These are phyloP conservation scores for Cyclina sinensis DNA, from an alignment of 1,140 invertebrate species.

Conservation along the genomic window DNA sequence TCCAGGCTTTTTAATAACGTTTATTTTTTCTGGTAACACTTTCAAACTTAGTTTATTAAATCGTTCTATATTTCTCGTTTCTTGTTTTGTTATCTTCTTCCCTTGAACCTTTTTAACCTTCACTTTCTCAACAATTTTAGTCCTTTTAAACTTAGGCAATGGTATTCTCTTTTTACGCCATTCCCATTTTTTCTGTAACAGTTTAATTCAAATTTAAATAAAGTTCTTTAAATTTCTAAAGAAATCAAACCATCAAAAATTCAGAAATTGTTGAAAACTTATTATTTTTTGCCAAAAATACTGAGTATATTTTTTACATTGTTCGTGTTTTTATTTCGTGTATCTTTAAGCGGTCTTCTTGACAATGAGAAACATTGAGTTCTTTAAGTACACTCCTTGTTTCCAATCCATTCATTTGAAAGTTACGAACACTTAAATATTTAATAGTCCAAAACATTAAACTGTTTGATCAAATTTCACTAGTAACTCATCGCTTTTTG, in stretches of 20 bases:
- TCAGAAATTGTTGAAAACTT: no score
- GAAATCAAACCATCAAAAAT: no score
- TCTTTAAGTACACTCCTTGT: not conserved
- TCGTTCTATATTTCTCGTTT: constrained; percentile 15
- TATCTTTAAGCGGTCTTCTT: not conserved
- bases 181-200: constrained; percentile 35
- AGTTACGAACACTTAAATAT: not conserved
- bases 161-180: not conserved
- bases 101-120: constrained; percentile 28
- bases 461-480: not conserved
- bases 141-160: not conserved
- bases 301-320: no score
- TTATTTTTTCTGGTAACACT: not conserved
- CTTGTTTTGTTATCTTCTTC: constrained; percentile 12
- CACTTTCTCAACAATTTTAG: not conserved
- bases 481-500: not conserved
- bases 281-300: no score
- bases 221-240: no score
- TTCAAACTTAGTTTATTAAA: constrained; percentile 40
- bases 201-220: not conserved
- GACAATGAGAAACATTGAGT: not conserved
- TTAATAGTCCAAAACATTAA: constrained; percentile 2
- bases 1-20: constrained; percentile 18
- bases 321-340: not conserved
- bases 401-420: not conserved